Evolutionary conservation across 1,140 invertebrate genomes (phyloP), one percentile per base, ranked within the genome.

Genomic region (Drosophila ironensis): DNA sequence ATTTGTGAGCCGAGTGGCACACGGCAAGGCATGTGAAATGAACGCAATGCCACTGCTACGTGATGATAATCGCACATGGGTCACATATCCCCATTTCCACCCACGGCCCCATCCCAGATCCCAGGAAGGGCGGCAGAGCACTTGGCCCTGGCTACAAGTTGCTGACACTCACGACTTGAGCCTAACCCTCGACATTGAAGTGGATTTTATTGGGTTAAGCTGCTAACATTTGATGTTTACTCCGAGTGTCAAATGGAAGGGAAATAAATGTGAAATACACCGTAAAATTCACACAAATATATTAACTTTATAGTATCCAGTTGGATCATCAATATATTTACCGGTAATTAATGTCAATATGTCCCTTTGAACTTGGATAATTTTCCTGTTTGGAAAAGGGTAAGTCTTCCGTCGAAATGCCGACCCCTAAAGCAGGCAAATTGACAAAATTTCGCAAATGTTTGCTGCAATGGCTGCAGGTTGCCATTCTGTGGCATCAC

Each of bases 51-150:
- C 57, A 59, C 48, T 54, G 51, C 51, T 51, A 76, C 72, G 77
- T 81, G 77, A 53, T 59, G 67, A 72, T 76, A 63, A 76, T 75
- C 66, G 66, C 76, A 77, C 74, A 64, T 46, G 51, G 48, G 19
- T 52, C 37, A 14, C 59, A 66, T 47, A 46, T 12, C 8, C 11
- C 12, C 20, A 35, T 28, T 20, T 4, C 25, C 20, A 24, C 19
- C 14, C 45, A 16, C 45, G 12, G 6, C 19, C 9, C 11, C 22
- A 44, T n/a, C 6, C 30, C 12, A n/a, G 7, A n/a, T n/a, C 11
- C 5, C 30, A 12, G 12, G 0, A 33, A 12, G 11, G 11, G 30
- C n/a, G 30, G 7, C 30, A 19, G 41, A 16, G 22, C 37, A 35
- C 45, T 66, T 66, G 60, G 60, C 46, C 45, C 24, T 68, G 61